Evolutionary conservation across 2,888 invertebrate species (phyloP).

Genomic region (Hypomecis punctinalis): DNA sequence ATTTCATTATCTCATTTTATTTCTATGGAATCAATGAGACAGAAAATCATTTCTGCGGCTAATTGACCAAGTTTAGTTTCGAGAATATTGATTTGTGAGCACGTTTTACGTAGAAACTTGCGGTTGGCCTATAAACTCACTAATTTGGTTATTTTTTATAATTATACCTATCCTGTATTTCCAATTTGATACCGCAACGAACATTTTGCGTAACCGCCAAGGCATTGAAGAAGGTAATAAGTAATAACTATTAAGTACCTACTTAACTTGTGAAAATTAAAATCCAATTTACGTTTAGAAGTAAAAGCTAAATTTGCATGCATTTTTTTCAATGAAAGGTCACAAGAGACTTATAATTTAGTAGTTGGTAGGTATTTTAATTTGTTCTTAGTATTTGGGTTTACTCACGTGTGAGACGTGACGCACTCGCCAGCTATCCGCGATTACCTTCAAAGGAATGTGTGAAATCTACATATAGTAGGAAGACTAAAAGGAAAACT

Average conservation of each 20-base stretch:
- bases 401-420: background rate
- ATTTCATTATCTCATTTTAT: too few species aligned
- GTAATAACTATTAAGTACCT: background rate
- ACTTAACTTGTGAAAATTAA: background rate
- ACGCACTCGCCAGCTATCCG: background rate
- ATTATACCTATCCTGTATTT: background rate
- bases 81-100: background rate
- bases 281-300: background rate
- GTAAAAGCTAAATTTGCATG: background rate
- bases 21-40: too few species aligned
- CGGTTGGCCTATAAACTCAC: background rate
- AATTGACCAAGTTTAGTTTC: too few species aligned
- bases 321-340: conserved; percentile 17
- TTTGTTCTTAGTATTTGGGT: background rate
- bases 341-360: conserved; percentile 5
- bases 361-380: background rate
- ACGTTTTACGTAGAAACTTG: background rate
- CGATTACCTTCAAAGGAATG: background rate
- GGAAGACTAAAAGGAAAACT: too few species aligned
- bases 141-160: background rate
- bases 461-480: too few species aligned
- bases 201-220: conserved; percentile 16
- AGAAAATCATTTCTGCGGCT: too few species aligned
- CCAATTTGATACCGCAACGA: conserved; percentile 9
- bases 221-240: conserved; percentile 12